Evolutionary conservation across 1,140 invertebrate genomes (phyloP).

Genomic region (Orchestia grillus): DNA sequence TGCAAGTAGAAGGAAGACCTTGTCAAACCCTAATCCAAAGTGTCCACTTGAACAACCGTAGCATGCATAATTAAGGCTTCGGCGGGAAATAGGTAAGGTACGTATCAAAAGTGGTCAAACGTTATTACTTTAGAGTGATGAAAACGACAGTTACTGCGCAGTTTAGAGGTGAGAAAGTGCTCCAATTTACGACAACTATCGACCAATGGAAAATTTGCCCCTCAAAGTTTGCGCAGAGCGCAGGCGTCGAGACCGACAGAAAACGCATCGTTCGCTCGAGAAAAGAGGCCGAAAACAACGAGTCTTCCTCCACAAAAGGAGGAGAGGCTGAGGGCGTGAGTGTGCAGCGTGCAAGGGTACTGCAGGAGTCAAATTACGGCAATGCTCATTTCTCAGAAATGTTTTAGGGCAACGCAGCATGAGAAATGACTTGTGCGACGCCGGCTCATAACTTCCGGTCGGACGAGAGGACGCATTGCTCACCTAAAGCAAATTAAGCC

Average conservation of each 20-base stretch:
- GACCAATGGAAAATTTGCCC: neutral
- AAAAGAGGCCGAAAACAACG: neutral
- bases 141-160: neutral
- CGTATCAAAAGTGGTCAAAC: neutral
- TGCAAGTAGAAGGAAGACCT: neutral
- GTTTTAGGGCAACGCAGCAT: constrained; percentile 41
- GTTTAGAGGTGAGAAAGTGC: neutral
- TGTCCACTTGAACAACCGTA: neutral
- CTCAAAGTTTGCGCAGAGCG: no score
- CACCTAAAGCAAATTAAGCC: constrained; percentile 45
- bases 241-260: neutral
- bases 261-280: neutral
- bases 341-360: neutral
- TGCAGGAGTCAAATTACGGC: constrained; percentile 47
- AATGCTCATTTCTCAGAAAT: constrained; percentile 45
- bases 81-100: neutral
- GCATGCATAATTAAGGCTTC: neutral
- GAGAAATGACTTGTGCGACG: constrained; percentile 49
- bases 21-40: neutral
- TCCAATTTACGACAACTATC: neutral
- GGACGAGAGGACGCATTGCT: constrained; percentile 44
- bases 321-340: neutral
- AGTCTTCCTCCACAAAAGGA: neutral
- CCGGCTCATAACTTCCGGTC: constrained; percentile 31
- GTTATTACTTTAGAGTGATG: neutral